These are phyloP conservation scores for Microhierax caerulescens DNA, from an alignment of 2,797 vertebrate genomes.

Conservation along the genomic window DNA sequence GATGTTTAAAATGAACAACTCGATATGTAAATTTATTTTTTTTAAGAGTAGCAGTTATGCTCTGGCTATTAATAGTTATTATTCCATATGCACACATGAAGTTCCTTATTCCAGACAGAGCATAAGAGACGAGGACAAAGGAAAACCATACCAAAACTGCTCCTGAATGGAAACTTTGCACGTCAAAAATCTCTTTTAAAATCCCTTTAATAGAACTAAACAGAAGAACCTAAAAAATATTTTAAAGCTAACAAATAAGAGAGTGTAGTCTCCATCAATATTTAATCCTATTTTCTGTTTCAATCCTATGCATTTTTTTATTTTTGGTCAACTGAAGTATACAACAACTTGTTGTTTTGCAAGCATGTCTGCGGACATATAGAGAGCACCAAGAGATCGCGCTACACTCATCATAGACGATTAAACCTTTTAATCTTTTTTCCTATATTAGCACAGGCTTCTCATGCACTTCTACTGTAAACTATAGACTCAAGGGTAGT, in stretches of 20 bases:
- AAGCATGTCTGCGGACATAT: background rate
- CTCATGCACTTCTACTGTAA: background rate
- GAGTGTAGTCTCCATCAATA: background rate
- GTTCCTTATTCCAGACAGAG: background rate
- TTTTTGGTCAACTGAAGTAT: background rate
- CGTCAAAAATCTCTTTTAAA: background rate
- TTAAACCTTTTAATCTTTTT: background rate
- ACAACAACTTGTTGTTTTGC: background rate
- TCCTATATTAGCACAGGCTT: background rate
- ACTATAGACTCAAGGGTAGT: no score
- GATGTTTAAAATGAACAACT: background rate
- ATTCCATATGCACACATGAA: background rate
- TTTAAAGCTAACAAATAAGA: background rate
- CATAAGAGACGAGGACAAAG: background rate
- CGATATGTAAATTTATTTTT: background rate
- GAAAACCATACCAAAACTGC: background rate
- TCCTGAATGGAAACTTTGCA: background rate
- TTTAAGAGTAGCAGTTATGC: background rate
- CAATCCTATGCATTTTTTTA: background rate
- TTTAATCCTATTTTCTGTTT: background rate
- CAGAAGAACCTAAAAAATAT: background rate
- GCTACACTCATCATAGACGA: rapidly evolving
- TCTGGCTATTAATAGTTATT: background rate
- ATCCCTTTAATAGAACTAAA: background rate
- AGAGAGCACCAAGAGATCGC: background rate